Evolutionary conservation across 1,140 invertebrate genomes (phyloP), one percentile per base, ranked within the genome.

Genomic region (Sarcophaga bullata): DNA sequence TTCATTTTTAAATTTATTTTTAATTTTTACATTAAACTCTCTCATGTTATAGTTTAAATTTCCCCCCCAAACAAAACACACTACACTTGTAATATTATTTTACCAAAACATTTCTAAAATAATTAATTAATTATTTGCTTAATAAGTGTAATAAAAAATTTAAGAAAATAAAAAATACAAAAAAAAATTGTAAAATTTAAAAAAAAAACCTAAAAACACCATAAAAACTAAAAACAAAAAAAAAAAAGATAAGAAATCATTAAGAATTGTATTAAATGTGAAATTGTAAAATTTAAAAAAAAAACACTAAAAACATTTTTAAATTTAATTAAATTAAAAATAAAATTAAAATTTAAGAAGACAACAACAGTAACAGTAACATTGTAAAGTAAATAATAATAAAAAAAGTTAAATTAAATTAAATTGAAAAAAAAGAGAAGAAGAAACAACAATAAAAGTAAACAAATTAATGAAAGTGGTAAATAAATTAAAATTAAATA

Each of bases 251-350:
- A 58, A 15, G 25, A 25, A 73, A 75, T n/a, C 73, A 19, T 46
- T 17, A 17, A 78, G 49, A 50, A 19, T 78, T 78, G 75, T 78
- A 78, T 78, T 78, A 78, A 78, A 78, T 78, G 75, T 78, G 75
- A 78, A 78, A 78, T 78, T 78, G 75, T 78, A 78, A 78, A 78
- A 52, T 13, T 10, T 52, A 58, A 58, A 58, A 58, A 76, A 49
- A 13, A 15, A 48, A 48, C 15, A 76, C 49, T 76, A 76, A 25
- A 73, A 78, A n/a, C n/a, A n/a, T n/a, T 49, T 17, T 76, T 76
- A 76, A 37, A 76, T 76, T 76, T 49, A n/a, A 48, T n/a, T 17
- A 76, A 49, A 76, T 15, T 3, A 4, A 47, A 47, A 48, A 76
- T n/a, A 75, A 73, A 25, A 19, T 48, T 2, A 2, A 37, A 37